A percentile compares a stretch with the other conserved stretches of the same genome.
phyloP scores from a whole-genome alignment of 2,797 vertebrate species.

The Myiotriccus ornatus region DNA sequence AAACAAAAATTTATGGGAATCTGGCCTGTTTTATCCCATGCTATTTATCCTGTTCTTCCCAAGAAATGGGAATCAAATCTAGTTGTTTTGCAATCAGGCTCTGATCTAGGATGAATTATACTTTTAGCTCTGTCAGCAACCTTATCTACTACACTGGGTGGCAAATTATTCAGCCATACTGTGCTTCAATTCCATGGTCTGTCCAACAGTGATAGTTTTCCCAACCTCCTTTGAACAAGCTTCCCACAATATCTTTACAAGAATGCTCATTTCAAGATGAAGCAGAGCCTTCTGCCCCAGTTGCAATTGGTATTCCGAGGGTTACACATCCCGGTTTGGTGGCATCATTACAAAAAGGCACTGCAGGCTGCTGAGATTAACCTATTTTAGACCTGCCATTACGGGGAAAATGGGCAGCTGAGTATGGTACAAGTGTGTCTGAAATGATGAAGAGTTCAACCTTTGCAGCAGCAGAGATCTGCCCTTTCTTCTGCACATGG shows the following conservation, averaged over 20 bases:
- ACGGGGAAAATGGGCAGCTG: background rate
- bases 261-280: background rate
- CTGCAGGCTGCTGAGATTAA: background rate
- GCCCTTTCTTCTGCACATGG: background rate
- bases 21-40: background rate
- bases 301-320: background rate
- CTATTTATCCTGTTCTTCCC: background rate
- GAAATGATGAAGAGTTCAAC: background rate
- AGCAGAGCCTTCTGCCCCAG: background rate
- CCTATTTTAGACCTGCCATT: background rate
- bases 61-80: background rate
- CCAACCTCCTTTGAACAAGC: background rate
- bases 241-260: background rate
- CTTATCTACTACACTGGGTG: background rate
- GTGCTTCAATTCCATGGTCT: background rate
- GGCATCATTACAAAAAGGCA: background rate
- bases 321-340: background rate
- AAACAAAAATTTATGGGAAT: background rate
- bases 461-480: background rate
- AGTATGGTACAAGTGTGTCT: accelerated
- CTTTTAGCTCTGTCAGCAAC: background rate
- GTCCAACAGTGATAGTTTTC: accelerated
- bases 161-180: background rate
- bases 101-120: background rate
- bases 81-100: background rate